These are phyloP conservation scores for Rattus rattus DNA, from an alignment of 2,113 vertebrate genomes.

Conservation along the genomic window DNA sequence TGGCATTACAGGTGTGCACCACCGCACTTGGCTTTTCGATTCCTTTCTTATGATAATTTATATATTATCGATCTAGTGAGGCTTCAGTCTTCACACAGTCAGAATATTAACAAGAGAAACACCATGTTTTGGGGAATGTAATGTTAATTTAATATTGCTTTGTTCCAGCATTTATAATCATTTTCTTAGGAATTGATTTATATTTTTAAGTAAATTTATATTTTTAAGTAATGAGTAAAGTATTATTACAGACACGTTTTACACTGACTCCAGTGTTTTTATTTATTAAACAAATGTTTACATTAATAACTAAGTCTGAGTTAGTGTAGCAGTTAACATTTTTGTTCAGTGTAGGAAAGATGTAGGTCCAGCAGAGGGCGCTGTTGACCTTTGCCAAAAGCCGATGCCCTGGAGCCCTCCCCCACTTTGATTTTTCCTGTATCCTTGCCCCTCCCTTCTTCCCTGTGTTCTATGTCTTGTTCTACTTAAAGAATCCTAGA, in stretches of 20 bases:
- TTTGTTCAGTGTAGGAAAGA: constrained; percentile 1
- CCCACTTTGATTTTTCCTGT: neutral
- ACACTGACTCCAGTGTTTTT: neutral
- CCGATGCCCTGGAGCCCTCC: neutral
- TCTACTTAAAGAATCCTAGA: constrained; percentile 2
- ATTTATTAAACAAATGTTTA: constrained; percentile 42
- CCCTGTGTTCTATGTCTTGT: neutral
- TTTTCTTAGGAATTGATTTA: constrained; percentile 53
- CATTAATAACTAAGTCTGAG: constrained; percentile 39
- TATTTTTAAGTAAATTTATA: constrained; percentile 25
- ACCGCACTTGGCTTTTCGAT: neutral
- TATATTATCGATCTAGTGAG: neutral
- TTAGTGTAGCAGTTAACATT: neutral
- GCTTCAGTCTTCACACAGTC: neutral
- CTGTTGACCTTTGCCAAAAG: constrained; percentile 82
- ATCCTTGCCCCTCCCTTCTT: neutral
- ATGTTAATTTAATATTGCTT: constrained; percentile 44
- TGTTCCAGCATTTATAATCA: neutral
- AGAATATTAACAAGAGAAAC: constrained; percentile 8
- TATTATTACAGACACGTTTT: constrained; percentile 6
- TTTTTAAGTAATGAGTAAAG: neutral
- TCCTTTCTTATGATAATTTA: constrained; percentile 17
- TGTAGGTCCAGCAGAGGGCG: constrained; percentile 87
- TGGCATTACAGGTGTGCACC: neutral
- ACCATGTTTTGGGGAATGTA: neutral